These are phyloP conservation scores for Meloe dianella DNA, from an alignment of 2,888 invertebrate species.

Conservation along the genomic window DNA sequence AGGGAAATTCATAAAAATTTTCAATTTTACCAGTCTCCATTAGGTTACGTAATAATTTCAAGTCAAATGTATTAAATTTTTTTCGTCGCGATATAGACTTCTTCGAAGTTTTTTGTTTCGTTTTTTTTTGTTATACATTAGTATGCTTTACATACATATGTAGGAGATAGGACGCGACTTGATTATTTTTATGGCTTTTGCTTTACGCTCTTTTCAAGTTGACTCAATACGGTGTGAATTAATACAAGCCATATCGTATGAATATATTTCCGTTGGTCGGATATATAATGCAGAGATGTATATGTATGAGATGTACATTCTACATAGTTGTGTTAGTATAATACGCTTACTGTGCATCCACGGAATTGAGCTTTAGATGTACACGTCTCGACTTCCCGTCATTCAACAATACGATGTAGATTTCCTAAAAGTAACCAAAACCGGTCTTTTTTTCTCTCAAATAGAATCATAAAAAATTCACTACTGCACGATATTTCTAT, in stretches of 20 bases:
- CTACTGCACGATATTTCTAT: neutral
- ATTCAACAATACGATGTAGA: constrained; percentile 25
- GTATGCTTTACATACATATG: neutral
- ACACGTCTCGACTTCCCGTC: neutral
- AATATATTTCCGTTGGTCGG: constrained; percentile 22
- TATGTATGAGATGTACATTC: constrained; percentile 12
- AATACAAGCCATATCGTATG: constrained; percentile 23
- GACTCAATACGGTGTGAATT: constrained; percentile 30
- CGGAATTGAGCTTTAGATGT: constrained; percentile 15
- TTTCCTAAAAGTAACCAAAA: neutral
- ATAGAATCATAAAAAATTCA: neutral
- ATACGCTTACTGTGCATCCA: constrained; percentile 29
- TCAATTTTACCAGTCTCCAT: neutral
- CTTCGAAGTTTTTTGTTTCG: neutral
- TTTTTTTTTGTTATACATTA: neutral
- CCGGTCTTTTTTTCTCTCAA: neutral
- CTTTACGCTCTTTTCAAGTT: neutral
- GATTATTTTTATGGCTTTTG: neutral
- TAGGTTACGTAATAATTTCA: neutral
- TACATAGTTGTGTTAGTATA: constrained; percentile 19
- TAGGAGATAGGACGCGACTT: neutral
- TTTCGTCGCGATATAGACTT: neutral
- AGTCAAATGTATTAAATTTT: neutral
- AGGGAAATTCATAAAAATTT: neutral
- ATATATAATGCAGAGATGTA: constrained; percentile 19